Evolutionary conservation across 2,888 invertebrate species (phyloP).

Genomic region (Torymus auratus): DNA sequence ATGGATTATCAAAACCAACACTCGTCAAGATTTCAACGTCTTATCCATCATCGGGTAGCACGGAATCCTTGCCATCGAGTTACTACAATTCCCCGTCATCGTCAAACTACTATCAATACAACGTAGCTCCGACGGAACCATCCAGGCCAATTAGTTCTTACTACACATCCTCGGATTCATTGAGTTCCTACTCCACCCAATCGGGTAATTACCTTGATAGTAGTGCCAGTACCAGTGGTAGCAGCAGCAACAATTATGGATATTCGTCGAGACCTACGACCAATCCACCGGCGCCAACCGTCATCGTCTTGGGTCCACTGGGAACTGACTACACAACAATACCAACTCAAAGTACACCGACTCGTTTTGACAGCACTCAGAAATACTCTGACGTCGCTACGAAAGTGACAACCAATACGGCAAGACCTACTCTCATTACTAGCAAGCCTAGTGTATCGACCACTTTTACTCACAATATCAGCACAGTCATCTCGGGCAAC

Average conservation of each 20-base stretch:
- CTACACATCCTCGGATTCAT: slow-evolving; percentile 43
- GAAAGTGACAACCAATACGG: slow-evolving; percentile 11
- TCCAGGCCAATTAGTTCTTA: slow-evolving; percentile 54
- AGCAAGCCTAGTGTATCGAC: slow-evolving; percentile 70
- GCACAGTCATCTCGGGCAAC: slow-evolving; percentile 72
- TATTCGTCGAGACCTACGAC: slow-evolving; percentile 72
- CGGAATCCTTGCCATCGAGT: slow-evolving; percentile 53
- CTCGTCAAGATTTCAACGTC: slow-evolving; percentile 64
- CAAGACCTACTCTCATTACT: slow-evolving; percentile 62
- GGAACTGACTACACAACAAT: slow-evolving; percentile 71
- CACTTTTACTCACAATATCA: slow-evolving; percentile 73
- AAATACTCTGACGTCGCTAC: slow-evolving; percentile 35
- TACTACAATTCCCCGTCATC: slow-evolving; percentile 65
- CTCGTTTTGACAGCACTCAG: slow-evolving; percentile 60
- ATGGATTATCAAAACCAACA: slow-evolving; percentile 72
- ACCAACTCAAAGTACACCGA: slow-evolving; percentile 70
- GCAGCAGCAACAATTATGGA: slow-evolving; percentile 58
- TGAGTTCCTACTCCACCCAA: slow-evolving; percentile 59
- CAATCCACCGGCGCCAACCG: slow-evolving; percentile 79
- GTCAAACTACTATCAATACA: slow-evolving; percentile 71
- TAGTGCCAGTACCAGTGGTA: too few species aligned
- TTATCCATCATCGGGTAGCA: slow-evolving; percentile 61
- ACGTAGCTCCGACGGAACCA: slow-evolving; percentile 62
- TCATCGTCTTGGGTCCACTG: slow-evolving; percentile 80
- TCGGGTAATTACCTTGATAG: slow-evolving; percentile 59